A percentile compares a stretch with the other conserved stretches of the same genome.
phyloP scores from a whole-genome alignment of 2,797 vertebrate species.

The Columba guinea region DNA sequence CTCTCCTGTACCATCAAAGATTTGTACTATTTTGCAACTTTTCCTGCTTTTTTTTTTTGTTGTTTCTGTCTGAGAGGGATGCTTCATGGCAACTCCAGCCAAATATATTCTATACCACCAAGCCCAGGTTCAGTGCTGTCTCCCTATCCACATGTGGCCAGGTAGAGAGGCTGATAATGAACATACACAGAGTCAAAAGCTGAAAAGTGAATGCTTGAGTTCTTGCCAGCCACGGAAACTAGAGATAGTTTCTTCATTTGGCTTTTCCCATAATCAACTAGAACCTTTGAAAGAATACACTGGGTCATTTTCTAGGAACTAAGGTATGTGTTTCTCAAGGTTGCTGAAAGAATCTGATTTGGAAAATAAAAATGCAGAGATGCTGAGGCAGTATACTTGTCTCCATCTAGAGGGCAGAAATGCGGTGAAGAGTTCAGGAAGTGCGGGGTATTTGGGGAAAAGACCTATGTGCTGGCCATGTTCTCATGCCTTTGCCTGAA shows the following conservation, averaged over 20 bases:
- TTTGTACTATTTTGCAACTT: not conserved
- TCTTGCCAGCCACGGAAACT: not conserved
- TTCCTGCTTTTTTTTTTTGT: not conserved
- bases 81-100: not conserved
- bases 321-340: not conserved
- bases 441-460: not conserved
- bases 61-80: not conserved
- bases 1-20: not conserved
- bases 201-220: not conserved
- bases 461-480: rapidly evolving
- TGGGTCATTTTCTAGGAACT: not conserved
- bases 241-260: not conserved
- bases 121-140: not conserved
- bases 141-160: not conserved
- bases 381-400: not conserved
- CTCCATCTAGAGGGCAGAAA: not conserved
- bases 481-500: not conserved
- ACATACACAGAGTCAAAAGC: not conserved
- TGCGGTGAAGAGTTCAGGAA: rapidly evolving
- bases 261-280: not conserved
- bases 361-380: not conserved
- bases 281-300: not conserved
- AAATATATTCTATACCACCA: not conserved
- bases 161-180: not conserved
- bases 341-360: not conserved